Evolutionary conservation across 2,113 vertebrate genomes (phyloP), one percentile per base, ranked within the genome.

Genomic region (Macheiramphus alcinus): DNA sequence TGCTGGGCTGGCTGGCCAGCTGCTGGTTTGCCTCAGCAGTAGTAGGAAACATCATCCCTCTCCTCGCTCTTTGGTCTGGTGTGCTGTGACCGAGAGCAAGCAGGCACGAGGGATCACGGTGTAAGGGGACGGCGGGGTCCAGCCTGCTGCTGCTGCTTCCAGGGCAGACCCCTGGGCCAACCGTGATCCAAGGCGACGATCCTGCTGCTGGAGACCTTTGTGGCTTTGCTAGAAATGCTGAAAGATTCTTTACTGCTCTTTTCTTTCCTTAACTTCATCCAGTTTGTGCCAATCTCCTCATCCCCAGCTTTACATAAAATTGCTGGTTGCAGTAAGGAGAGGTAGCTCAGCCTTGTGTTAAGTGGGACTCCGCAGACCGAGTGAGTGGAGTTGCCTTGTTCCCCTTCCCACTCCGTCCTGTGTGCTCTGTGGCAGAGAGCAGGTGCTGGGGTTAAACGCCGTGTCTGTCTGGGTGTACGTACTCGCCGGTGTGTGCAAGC

Each of bases 401-500:
- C 29, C 40, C 75, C 36, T 43, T 52, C 53, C 75, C 0, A 0
- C 59, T 38, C 67, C 0, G 0, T 67, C 53, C 71, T 16, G 1
- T 4, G 18, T 22, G 85, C 61, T 53, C 32, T 3, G 63, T 6
- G 43, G 27, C 18, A 3, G 29, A 18, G 81, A 5, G 2, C 61
- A 7, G n/a, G 21, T 63, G 76, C 58, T 7, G 6, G 52, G 59
- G 7, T 52, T 26, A 7, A 10, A 4, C 0, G 0, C 59, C 1
- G 0, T 5, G 16, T 15, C 52, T 13, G 56, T 15, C 55, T 2
- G 25, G 11, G 31, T 53, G 52, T 34, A 3, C 10, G 6, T 43
- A 3, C 88, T 75, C 9, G 0, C 19, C 45, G 61, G 29, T 34
- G 63, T 63, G 71, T 86, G 76, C 56, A 61, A 20, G 88, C 52